Evolutionary conservation across 2,113 vertebrate species (phyloP), one percentile per base, ranked within the genome.

Genomic region (Ophthalmolycus amberensis): DNA sequence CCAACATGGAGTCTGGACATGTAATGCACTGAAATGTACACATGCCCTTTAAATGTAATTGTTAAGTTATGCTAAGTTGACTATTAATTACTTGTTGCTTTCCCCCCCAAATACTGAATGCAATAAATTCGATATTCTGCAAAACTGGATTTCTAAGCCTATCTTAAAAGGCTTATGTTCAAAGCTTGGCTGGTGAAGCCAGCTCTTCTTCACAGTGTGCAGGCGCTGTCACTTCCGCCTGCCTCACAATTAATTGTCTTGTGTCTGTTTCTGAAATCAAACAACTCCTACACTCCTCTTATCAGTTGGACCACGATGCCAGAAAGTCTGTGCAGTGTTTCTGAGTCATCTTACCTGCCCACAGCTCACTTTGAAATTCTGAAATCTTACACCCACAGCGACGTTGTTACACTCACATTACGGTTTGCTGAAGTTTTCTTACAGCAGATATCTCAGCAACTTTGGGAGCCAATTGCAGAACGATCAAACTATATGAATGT

Each of bases 1-100:
- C 6, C 18, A 70, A 71, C 2, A 3, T 50, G 62, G 27, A 66
- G 64, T 80, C 16, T 52, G 71, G 44, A 69, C 40, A 54, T 72
- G 79, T 15, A 82, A 82, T 83, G 71, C 37, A 76, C 80, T 89
- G 89, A 87, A 79, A 83, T 84, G 68, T 75, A 85, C 60, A 79
- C 42, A 34, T 54, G 66, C 34, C 37, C 40, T 46, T 79, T 20
- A 63, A 77, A 56, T 34, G 46, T 25, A n/a, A 67, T 6, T 63
- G 38, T 11, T 34, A 34, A 34, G 34, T 34, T 34, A 6, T 34
- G 34, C 4, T 16, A 1, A 72, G 16, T 52, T 46, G 22, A 69
- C 32, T 32, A 16, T 67, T 5, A 71, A 71, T 15, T 68, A 62
- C 1, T 50, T 9, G 1, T 60, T 27, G 44, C 40, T 27, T 27